These are phyloP conservation scores for Drosophila grimshawi DNA, from an alignment of 1,140 invertebrate genomes.

Conservation along the genomic window DNA sequence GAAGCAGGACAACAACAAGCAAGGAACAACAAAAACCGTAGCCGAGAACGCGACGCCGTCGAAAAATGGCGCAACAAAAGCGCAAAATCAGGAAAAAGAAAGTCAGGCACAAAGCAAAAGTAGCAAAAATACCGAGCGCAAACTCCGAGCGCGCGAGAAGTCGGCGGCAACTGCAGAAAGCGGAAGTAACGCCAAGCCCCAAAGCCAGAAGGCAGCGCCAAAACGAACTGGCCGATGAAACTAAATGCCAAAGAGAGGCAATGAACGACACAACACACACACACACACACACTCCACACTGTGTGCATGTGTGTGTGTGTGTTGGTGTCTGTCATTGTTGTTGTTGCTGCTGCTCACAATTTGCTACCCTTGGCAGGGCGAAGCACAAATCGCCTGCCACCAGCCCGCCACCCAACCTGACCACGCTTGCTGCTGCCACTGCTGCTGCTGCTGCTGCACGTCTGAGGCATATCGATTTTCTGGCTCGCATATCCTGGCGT, in stretches of 20 bases:
- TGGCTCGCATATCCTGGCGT: constrained; percentile 21
- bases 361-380: constrained; percentile 72
- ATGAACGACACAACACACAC: constrained; percentile 3
- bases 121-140: constrained; percentile 78
- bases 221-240: constrained; percentile 71
- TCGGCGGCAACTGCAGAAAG: constrained; percentile 45
- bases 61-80: constrained; percentile 61
- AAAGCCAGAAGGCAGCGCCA: constrained; percentile 37
- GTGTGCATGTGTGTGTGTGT: constrained; percentile 21
- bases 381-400: constrained; percentile 25
- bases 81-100: constrained; percentile 73
- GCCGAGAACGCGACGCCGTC: constrained; percentile 18
- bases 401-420: constrained; percentile 7
- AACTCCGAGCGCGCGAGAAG: constrained; percentile 52
- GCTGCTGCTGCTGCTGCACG: constrained; percentile 43
- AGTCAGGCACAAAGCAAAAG: constrained; percentile 64
- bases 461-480: constrained; percentile 84
- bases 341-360: constrained; percentile 59
- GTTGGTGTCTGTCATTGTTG: constrained; percentile 31
- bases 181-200: constrained; percentile 66
- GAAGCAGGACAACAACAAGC: constrained; percentile 1
- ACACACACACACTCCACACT: background rate
- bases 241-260: constrained; percentile 55
- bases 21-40: background rate
- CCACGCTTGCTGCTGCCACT: background rate